A percentile compares a stretch with the other conserved stretches of the same genome.
phyloP scores from a whole-genome alignment of 2,888 invertebrate species.

The Ashinkailepas kermadecensis region DNA sequence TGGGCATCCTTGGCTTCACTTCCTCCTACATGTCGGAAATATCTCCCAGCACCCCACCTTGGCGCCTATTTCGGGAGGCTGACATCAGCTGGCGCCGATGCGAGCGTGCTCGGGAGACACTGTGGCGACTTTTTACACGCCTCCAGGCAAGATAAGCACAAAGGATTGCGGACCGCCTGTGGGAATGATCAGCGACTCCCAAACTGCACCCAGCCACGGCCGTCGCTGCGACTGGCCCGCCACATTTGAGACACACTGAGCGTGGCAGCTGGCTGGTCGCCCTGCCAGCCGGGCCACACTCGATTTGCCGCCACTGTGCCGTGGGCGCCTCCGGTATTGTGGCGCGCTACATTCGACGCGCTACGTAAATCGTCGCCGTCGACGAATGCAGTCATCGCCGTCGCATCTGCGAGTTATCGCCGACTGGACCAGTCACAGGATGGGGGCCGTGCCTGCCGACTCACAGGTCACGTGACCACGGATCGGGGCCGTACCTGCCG shows the following conservation, averaged over 20 bases:
- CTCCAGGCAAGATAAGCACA: neutral
- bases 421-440: too few species aligned
- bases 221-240: neutral
- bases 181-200: neutral
- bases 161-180: neutral
- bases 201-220: neutral
- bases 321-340: neutral
- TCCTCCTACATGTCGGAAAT: too few species aligned
- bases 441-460: too few species aligned
- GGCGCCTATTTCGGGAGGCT: too few species aligned
- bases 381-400: too few species aligned
- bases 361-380: neutral
- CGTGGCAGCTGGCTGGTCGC: neutral
- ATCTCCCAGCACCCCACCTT: too few species aligned
- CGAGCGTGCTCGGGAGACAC: neutral
- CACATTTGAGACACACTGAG: neutral
- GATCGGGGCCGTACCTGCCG: too few species aligned
- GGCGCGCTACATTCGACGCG: neutral
- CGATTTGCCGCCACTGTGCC: neutral
- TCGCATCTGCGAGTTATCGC: too few species aligned
- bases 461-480: too few species aligned
- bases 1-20: too few species aligned
- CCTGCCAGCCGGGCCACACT: neutral
- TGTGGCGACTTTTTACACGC: neutral
- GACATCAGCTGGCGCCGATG: too few species aligned